Evolutionary conservation across 2,888 invertebrate genomes (phyloP).

Genomic region (Caenorhabditis sulstoni): DNA sequence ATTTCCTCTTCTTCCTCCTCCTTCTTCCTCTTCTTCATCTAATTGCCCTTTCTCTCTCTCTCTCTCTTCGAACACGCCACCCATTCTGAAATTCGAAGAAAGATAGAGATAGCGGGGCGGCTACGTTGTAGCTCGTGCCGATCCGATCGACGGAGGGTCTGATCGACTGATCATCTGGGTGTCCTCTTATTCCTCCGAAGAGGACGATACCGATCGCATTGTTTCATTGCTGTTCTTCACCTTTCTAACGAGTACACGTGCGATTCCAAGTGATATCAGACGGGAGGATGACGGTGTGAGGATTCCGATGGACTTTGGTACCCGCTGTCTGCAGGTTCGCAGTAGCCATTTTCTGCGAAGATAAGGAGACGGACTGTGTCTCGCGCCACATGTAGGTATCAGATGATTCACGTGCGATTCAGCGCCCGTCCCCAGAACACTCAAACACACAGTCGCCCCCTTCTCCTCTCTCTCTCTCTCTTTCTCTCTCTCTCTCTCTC

Average conservation of each 20-base stretch:
- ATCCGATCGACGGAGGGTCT: not conserved
- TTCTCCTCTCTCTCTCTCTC: not conserved
- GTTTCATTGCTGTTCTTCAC: not conserved
- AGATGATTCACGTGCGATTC: conserved; percentile 44
- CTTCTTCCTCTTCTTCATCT: not conserved
- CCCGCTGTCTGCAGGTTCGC: too few relatives aligned
- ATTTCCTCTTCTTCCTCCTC: not conserved
- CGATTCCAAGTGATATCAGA: too few relatives aligned
- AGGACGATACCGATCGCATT: too few relatives aligned
- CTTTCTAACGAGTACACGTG: too few relatives aligned
- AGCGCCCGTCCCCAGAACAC: conserved; percentile 38
- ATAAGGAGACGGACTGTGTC: not conserved
- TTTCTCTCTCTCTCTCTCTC: not conserved
- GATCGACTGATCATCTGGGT: conserved; percentile 52
- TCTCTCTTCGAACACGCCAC: not conserved
- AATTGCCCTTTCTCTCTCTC: conserved; percentile 1
- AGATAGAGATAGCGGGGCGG: conserved; percentile 4
- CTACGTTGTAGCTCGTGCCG: conserved; percentile 16
- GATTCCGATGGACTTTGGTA: too few relatives aligned
- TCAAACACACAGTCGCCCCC: conserved; percentile 16
- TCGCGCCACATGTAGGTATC: not conserved
- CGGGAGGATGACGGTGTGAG: too few relatives aligned
- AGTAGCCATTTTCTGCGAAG: too few relatives aligned
- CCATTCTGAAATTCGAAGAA: conserved; percentile 17
- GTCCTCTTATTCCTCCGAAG: conserved; percentile 1